Conservation (phyloP, 2,113 vertebrate species). For the Serilophus lunatus region DNA sequence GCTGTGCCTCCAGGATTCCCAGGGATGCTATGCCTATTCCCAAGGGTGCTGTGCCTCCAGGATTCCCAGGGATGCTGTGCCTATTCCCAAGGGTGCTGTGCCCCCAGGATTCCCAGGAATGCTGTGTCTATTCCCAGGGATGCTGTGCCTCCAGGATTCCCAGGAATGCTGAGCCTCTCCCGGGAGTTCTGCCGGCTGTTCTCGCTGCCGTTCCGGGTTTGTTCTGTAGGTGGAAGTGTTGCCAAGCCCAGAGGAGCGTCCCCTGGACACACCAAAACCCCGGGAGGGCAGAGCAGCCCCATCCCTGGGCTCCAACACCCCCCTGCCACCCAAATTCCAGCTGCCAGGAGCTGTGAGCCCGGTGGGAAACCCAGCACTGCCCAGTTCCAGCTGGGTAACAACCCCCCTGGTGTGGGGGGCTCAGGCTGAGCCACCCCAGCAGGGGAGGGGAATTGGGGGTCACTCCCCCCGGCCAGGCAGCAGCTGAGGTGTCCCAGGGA, state of each 20-base stretch:
- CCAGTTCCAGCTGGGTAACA: background rate
- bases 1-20: background rate
- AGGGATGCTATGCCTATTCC: background rate
- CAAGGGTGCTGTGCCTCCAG: no score
- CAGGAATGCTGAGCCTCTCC: no score
- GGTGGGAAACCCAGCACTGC: rapidly evolving
- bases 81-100: no score
- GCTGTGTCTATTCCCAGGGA: no score
- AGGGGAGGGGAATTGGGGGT: background rate
- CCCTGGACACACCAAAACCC: no score
- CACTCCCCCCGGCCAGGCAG: background rate
- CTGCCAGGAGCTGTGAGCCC: rapidly evolving
- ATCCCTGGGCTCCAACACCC: background rate
- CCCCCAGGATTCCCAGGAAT: no score
- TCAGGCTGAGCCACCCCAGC: background rate
- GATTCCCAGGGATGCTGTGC: no score
- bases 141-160: no score
- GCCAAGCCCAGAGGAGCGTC: background rate
- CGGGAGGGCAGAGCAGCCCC: background rate
- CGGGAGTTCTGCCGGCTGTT: background rate
- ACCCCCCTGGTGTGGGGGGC: background rate
- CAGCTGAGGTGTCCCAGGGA: background rate
- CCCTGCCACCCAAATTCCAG: rapidly evolving
- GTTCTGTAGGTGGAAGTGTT: slow-evolving; percentile 55
- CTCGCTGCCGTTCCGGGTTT: background rate